Evolutionary conservation across 1,140 invertebrate species (phyloP), one percentile per base, ranked within the genome.

Genomic region (Pinna nobilis): DNA sequence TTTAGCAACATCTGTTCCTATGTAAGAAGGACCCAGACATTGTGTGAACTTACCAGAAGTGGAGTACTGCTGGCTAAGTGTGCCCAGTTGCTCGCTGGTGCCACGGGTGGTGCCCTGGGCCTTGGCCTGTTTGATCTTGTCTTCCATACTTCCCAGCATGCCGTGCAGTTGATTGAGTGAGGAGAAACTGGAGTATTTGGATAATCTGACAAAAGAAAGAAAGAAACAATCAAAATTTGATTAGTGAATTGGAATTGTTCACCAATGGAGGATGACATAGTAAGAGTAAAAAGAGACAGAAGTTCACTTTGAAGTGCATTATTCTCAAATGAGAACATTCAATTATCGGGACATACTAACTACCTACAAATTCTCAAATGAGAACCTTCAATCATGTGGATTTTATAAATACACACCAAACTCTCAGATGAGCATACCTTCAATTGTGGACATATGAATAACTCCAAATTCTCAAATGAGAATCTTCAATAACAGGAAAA

Each of bases 71-170:
- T 81, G 64, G 69, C 79, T 81, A 32, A 84, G 77, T n/a, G 76
- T 20, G 7, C 70, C 57, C 41, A 86, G 74, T 44, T 73, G 47
- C 37, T 72, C 33, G 25, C 71, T 67, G 5, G 83, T 75, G 37
- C 53, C 47, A 11, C 55, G 64, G 5, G 41, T 39, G 3, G 81
- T 76, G 18, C 86, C 86, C 53, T 84, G 83, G 33, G 70, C 69
- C 32, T 75, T 79, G 20, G 84, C 81, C 57, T 82, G 81, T 25
- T 77, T 75, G 18, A 87, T 72, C 63, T 88, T 88, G 67, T 83
- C 82, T 61, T 87, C 85, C 66, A 85, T 66, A 59, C 76, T 69
- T 66, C 86, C 86, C 50, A 88, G 75, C 78, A 83, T 82, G 20
- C 53, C 71, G 15, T 82, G 81, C 37, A 88, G 79, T 59, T 87